These are phyloP conservation scores for Nephila pilipes DNA, from an alignment of 1,140 invertebrate genomes.

Conservation along the genomic window DNA sequence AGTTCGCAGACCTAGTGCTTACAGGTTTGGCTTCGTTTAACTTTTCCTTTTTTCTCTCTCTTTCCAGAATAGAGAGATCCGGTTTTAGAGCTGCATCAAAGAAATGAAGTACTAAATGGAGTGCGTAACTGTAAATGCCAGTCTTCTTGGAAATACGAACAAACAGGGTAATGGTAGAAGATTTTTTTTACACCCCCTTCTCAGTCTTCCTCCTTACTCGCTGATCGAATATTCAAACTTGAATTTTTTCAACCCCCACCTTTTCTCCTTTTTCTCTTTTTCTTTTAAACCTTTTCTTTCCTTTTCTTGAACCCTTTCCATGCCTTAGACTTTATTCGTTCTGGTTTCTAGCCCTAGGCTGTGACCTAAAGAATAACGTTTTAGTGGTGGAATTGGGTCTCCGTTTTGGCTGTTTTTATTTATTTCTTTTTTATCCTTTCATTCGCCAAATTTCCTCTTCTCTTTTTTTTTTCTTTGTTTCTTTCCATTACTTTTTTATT, in stretches of 20 bases:
- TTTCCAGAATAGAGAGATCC: not conserved
- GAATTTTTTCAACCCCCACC: constrained; percentile 30
- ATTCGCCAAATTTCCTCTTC: constrained; percentile 46
- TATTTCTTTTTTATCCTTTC: constrained; percentile 7
- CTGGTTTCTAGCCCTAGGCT: constrained; percentile 39
- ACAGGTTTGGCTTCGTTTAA: not conserved
- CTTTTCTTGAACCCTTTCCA: not conserved
- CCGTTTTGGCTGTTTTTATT: constrained; percentile 43
- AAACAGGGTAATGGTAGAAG: constrained; percentile 62
- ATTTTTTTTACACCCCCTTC: constrained; percentile 42
- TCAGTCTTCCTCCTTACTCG: not conserved
- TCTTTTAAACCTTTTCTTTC: not conserved
- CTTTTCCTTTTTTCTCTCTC: constrained; percentile 28
- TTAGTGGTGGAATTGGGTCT: constrained; percentile 68
- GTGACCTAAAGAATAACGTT: constrained; percentile 73
- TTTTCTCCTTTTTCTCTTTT: constrained; percentile 1
- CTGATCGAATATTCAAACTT: constrained; percentile 72
- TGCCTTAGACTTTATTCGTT: constrained; percentile 60
- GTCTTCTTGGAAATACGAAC: constrained; percentile 11
- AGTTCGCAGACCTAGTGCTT: not conserved
- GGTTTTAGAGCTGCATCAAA: constrained; percentile 65
- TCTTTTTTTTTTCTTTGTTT: constrained; percentile 31
- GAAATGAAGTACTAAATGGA: constrained; percentile 67
- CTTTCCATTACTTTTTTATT: constrained; percentile 69
- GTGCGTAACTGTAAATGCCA: constrained; percentile 55